phyloP scores from a whole-genome alignment of 2,888 invertebrate species.

The Pristionchus arcanus region DNA sequence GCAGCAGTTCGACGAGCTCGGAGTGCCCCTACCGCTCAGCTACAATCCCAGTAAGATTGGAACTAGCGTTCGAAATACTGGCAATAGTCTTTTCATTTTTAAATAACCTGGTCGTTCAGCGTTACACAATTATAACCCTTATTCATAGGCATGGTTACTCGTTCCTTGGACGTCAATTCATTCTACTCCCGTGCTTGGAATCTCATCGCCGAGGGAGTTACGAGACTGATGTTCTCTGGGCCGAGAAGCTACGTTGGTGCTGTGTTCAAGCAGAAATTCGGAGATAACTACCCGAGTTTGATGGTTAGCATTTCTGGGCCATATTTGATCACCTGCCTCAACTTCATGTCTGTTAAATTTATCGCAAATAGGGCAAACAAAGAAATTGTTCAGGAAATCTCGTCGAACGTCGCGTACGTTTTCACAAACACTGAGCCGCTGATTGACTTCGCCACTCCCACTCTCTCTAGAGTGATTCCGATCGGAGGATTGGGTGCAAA shows the following conservation, averaged over 20 bases:
- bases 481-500: conserved; percentile 44
- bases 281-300: background rate
- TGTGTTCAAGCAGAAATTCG: background rate
- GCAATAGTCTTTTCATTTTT: background rate
- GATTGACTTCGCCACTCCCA: conserved; percentile 11
- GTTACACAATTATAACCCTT: background rate
- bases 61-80: no score
- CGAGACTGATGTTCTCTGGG: background rate
- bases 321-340: no score
- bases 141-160: background rate
- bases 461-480: background rate
- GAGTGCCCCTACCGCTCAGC: background rate
- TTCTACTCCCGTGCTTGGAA: background rate
- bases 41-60: background rate
- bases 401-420: conserved; percentile 6
- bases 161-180: background rate
- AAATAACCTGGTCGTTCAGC: no score
- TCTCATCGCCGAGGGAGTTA: background rate
- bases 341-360: no score
- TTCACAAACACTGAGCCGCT: conserved; percentile 31
- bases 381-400: conserved; percentile 17
- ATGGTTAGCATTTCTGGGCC: no score
- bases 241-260: background rate
- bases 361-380: no score
- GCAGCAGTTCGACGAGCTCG: conserved; percentile 6